Percentiles rank a stretch among this genome's conserved stretches.
Conservation (phyloP, 2,888 invertebrate genomes). For the Hyposoter dolosus region DNA sequence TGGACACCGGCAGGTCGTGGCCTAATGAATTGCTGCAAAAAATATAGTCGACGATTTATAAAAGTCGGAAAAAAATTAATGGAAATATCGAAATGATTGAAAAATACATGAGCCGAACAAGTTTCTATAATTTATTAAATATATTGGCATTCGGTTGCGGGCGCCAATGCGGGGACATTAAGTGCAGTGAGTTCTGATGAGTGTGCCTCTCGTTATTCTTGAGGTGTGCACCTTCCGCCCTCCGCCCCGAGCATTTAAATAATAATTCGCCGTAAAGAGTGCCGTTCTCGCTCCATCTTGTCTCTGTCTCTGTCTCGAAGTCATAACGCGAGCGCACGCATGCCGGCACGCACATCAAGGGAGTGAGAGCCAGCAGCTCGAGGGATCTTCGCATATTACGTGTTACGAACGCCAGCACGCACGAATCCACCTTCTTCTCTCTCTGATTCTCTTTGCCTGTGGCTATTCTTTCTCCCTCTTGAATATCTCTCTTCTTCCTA, state of each 20-base stretch:
- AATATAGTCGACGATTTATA: not conserved
- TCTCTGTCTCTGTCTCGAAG: conserved; percentile 63
- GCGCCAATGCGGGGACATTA: not conserved
- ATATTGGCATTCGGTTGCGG: not conserved
- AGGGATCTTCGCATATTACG: conserved; percentile 62
- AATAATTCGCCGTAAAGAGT: conserved; percentile 79
- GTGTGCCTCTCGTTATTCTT: conserved; percentile 16
- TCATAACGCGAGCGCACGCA: conserved; percentile 76
- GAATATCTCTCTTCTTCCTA: conserved; percentile 15
- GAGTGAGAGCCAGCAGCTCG: conserved; percentile 46
- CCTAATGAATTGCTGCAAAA: not conserved
- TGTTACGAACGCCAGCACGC: conserved; percentile 65
- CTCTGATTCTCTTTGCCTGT: conserved; percentile 43
- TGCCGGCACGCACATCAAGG: conserved; percentile 73
- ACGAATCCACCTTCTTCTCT: conserved; percentile 52
- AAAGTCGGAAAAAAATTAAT: not conserved
- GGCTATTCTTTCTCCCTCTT: conserved; percentile 54
- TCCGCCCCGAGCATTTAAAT: conserved; percentile 75
- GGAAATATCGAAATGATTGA: not conserved
- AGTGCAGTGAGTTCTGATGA: conserved; percentile 6
- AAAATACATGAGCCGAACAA: not conserved
- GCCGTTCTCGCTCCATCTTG: conserved; percentile 55
- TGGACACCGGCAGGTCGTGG: not conserved
- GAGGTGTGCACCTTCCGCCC: not conserved
- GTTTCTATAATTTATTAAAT: not conserved